Percentiles rank a stretch among this genome's conserved stretches.
phyloP scores from a whole-genome alignment of 2,113 vertebrate genomes.

The Zapornia atra region DNA sequence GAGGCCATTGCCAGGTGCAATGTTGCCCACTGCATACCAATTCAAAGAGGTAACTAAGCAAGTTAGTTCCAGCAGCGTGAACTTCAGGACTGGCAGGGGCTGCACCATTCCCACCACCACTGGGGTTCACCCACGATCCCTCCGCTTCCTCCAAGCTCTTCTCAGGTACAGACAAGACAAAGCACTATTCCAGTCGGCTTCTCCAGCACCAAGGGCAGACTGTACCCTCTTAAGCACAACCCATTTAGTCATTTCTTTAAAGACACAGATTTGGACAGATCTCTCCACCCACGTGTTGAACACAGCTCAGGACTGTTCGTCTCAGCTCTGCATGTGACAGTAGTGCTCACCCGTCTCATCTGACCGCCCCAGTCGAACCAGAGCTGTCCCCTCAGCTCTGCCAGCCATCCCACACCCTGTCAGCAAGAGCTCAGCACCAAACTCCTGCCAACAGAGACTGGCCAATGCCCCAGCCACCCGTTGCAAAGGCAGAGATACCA shows the following conservation, averaged over 20 bases:
- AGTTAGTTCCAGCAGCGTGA: neutral
- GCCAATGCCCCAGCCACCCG: neutral
- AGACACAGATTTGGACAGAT: neutral
- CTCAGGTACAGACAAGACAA: neutral
- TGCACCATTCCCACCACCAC: rapidly evolving
- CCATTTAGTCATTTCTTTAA: neutral
- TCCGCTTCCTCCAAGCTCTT: neutral
- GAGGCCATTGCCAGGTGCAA: too few species aligned
- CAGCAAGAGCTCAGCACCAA: neutral
- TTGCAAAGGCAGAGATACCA: neutral
- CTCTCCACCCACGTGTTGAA: neutral
- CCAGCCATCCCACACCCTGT: neutral
- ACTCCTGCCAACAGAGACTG: rapidly evolving
- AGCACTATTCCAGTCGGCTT: neutral
- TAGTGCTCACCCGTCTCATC: neutral
- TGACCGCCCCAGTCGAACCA: neutral
- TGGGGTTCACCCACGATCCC: neutral
- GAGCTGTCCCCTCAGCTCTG: neutral
- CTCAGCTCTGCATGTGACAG: rapidly evolving
- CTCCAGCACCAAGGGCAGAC: rapidly evolving
- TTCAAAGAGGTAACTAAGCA: neutral
- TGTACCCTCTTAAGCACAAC: neutral
- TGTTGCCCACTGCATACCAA: neutral
- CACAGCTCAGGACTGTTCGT: neutral
- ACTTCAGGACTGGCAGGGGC: neutral